These are phyloP conservation scores for Eledone cirrhosa DNA, from an alignment of 2,888 invertebrate species.

Conservation along the genomic window DNA sequence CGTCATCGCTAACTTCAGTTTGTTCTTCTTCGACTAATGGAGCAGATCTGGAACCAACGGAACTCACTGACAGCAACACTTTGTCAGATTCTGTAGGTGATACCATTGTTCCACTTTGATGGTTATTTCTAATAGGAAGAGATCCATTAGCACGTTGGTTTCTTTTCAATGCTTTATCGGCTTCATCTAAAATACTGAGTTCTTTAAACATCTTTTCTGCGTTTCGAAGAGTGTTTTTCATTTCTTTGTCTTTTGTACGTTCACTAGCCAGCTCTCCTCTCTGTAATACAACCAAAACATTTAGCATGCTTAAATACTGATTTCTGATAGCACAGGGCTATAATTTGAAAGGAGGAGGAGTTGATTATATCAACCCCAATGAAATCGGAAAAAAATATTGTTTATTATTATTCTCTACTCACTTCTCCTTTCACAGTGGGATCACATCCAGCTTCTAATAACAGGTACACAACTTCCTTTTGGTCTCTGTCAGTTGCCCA, in stretches of 20 bases:
- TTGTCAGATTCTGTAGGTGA: constrained; percentile 24
- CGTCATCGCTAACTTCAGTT: neutral
- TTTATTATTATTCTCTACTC: constrained; percentile 23
- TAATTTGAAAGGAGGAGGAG: constrained; percentile 1
- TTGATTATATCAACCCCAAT: too few species aligned
- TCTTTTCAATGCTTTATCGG: neutral
- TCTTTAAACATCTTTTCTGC: constrained; percentile 48
- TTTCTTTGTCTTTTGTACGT: constrained; percentile 45
- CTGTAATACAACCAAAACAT: constrained; percentile 36
- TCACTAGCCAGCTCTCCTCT: constrained; percentile 55
- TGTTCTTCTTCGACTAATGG: constrained; percentile 8
- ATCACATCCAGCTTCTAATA: constrained; percentile 63
- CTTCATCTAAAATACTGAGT: constrained; percentile 32
- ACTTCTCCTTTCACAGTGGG: constrained; percentile 59
- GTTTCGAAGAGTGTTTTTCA: constrained; percentile 48
- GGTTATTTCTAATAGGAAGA: too few species aligned
- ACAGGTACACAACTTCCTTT: constrained; percentile 58
- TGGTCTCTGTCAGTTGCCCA: constrained; percentile 66
- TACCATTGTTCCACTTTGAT: neutral
- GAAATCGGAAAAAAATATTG: neutral
- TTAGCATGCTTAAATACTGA: neutral
- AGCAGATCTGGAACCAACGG: neutral
- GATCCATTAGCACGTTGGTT: too few species aligned
- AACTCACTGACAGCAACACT: constrained; percentile 11
- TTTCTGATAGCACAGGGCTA: neutral